Evolutionary conservation across 2,888 invertebrate species (phyloP).

Genomic region (Euplexia lucipara): DNA sequence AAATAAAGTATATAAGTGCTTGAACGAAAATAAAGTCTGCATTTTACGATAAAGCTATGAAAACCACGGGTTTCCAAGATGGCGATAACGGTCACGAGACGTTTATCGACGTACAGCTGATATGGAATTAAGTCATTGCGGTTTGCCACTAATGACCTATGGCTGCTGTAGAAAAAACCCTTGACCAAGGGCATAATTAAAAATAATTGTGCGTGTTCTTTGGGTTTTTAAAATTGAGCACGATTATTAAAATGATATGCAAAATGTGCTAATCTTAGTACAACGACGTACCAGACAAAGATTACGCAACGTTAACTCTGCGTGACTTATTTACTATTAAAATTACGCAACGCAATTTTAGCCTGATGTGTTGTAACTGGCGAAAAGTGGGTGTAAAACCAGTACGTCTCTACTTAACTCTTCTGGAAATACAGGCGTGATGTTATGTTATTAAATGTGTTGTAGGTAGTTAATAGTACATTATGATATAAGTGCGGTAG

Average conservation of each 20-base stretch:
- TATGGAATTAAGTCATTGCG: conserved; percentile 55
- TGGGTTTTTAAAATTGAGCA: conserved; percentile 7
- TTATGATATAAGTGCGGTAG: no score
- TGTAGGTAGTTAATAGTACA: no score
- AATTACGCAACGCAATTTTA: no score
- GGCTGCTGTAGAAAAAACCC: conserved; percentile 10
- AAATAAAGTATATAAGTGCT: conserved; percentile 35
- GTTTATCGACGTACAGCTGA: conserved; percentile 39
- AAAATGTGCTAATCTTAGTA: no score
- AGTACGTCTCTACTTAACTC: no score
- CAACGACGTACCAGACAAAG: no score
- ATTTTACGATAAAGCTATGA: conserved; percentile 49
- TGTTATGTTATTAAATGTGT: no score
- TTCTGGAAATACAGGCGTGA: no score
- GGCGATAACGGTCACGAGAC: conserved; percentile 41
- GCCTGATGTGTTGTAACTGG: no score
- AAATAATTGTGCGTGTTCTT: conserved; percentile 25
- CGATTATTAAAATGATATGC: neutral
- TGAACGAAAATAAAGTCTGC: conserved; percentile 46
- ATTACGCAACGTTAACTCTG: no score
- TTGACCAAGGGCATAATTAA: conserved; percentile 27
- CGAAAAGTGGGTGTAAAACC: no score
- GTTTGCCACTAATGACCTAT: conserved; percentile 33
- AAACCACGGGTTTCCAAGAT: conserved; percentile 40
- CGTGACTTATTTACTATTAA: no score